Base-by-base conservation (phyloP, 2,797 vertebrate species). In the Crocidura indochinensis region DNA sequence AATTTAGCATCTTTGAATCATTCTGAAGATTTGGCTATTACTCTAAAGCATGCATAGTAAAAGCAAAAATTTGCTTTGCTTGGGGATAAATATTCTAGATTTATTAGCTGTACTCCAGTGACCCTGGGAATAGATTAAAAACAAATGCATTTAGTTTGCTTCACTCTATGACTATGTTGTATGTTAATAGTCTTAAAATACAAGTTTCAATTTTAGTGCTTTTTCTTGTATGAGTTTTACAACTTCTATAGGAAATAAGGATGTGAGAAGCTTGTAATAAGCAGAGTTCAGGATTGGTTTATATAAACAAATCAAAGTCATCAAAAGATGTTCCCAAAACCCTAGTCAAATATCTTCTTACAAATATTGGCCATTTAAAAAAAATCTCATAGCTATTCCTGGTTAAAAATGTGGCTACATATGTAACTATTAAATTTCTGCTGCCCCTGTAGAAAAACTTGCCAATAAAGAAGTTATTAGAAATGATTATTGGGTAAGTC, bases 211-310 rank as follows among this genome's bases (percentile, higher is more conserved):
- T 87, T 87, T 44, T 26, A 15, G 87, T 73, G 5, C 17, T 20
- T 69, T 92, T 95, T 77, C 75, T 62, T 64, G n/a, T 6, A 46
- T 75, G 88, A 77, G 1, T 84, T 88, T 90, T 49, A 83, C 19
- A 94, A 53, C 15, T 90, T 51, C 53, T 19, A 68, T 84, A 92
- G 72, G 67, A 95, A 95, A 62, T 89, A 88, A 86, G 56, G 53
- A 88, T 88, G 46, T 67, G 64, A 91, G 79, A 86, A 84, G 27
- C 27, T 84, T 47, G 78, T 84, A 92, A 81, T 88, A 81, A 56
- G 74, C 60, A 26, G 62, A 90, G 86, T 87, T 95, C 80, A 88
- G 64, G 75, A 91, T 88, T 83, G 82, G 88, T 93, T 95, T 87
- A 93, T 90, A 56, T 91, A 95, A 95, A 94, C 88, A 94, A 6